Evolutionary conservation across 2,888 invertebrate genomes (phyloP).

Genomic region (Rapana venosa): DNA sequence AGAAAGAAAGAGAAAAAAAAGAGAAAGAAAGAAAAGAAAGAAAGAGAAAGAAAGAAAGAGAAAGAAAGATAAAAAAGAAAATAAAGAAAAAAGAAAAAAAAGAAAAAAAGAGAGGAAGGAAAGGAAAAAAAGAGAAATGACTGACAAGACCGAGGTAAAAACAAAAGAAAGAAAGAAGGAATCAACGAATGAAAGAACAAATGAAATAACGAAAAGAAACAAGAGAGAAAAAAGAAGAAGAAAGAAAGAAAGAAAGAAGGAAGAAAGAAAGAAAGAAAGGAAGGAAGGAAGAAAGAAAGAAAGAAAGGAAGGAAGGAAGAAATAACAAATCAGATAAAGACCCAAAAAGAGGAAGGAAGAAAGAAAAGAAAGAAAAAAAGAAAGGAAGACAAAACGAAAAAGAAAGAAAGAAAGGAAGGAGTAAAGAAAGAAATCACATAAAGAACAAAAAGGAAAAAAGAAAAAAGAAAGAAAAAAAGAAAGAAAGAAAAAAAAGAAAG

Average conservation of each 20-base stretch:
- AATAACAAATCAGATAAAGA: no score
- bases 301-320: no score
- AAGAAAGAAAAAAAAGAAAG: no score
- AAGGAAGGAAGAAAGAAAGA: not conserved
- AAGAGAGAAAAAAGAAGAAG: not conserved
- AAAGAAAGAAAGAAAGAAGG: not conserved
- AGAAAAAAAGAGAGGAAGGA: not conserved
- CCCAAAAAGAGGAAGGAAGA: not conserved
- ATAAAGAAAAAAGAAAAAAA: not conserved
- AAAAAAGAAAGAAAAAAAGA: no score
- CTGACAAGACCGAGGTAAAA: not conserved
- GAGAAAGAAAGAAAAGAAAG: no score
- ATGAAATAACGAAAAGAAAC: not conserved
- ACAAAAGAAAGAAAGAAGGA: not conserved
- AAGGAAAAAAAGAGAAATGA: no score
- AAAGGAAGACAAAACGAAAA: not conserved
- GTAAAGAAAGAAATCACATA: no score
- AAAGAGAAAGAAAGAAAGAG: no score
- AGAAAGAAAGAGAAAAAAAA: no score
- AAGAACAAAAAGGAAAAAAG: no score
- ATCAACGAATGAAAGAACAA: not conserved
- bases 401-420: no score
- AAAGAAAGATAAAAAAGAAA: not conserved
- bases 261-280: not conserved
- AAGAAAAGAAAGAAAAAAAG: not conserved